These are phyloP conservation scores for Rhinatrema bivittatum DNA, from an alignment of 2,797 vertebrate genomes.

Conservation along the genomic window DNA sequence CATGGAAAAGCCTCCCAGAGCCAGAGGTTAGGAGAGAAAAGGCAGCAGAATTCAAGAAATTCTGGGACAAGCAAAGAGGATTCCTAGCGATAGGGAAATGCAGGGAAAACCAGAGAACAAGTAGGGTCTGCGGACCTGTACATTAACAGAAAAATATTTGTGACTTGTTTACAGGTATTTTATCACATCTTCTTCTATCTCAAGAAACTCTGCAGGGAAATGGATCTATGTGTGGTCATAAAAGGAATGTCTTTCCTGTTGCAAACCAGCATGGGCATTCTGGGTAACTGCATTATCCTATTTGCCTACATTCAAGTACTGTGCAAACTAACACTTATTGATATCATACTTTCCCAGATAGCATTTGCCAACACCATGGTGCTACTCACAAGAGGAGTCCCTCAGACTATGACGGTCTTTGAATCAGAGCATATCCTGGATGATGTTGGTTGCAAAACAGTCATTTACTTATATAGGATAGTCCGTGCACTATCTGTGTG, in stretches of 20 bases:
- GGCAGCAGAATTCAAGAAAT: no score
- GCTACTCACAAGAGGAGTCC: conserved; percentile 58
- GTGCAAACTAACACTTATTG: conserved; percentile 53
- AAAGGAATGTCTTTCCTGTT: conserved; percentile 72
- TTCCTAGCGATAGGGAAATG: no score
- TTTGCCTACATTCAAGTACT: conserved; percentile 47
- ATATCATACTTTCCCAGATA: conserved; percentile 66
- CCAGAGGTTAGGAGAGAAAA: no score
- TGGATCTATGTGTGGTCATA: conserved; percentile 71
- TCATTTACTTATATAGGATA: conserved; percentile 63
- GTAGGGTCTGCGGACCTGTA: no score
- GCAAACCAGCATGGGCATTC: conserved; percentile 61
- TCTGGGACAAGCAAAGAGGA: no score
- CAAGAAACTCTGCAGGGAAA: no score
- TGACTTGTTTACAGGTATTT: no score
- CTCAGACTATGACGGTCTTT: conserved; percentile 66
- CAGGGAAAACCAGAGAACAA: no score
- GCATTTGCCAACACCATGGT: conserved; percentile 63
- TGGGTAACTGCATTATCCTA: conserved; percentile 58
- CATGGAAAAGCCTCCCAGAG: no score
- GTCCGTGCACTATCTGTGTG: conserved; percentile 62
- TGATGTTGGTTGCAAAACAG: conserved; percentile 60
- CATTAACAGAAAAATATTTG: no score
- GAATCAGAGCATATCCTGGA: conserved; percentile 51
- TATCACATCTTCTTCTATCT: no score